A percentile compares a stretch with the other conserved stretches of the same genome.
These are phyloP conservation scores for Clostera curtula DNA, from an alignment of 2,888 invertebrate genomes.

Conservation along the genomic window DNA sequence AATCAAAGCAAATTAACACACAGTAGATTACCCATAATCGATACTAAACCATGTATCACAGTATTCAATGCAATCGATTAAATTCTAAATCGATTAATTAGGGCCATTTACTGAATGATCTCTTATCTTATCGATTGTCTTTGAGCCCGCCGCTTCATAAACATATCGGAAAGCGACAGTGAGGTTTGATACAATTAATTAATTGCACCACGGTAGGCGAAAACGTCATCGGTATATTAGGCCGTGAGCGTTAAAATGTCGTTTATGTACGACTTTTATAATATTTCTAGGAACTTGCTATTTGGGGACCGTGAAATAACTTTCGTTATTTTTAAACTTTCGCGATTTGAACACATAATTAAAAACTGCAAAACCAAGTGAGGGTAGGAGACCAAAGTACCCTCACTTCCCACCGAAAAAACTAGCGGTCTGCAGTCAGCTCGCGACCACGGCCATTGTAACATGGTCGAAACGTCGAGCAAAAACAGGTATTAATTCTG, in stretches of 20 bases:
- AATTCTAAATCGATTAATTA: slow-evolving; percentile 23
- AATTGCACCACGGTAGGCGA: slow-evolving; percentile 27
- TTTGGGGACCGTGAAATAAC: too few relatives aligned
- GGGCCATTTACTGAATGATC: slow-evolving; percentile 16
- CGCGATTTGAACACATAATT: too few relatives aligned
- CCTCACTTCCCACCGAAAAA: too few relatives aligned
- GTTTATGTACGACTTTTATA: slow-evolving; percentile 6
- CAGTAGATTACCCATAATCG: slow-evolving; percentile 15
- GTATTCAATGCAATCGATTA: slow-evolving; percentile 20
- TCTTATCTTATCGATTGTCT: slow-evolving; percentile 24
- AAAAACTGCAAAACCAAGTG: too few relatives aligned
- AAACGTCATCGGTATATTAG: slow-evolving; percentile 23
- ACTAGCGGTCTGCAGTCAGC: too few relatives aligned
- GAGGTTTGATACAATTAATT: slow-evolving; percentile 30
- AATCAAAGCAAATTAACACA: slow-evolving; percentile 19
- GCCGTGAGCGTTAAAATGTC: slow-evolving; percentile 17
- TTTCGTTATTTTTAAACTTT: too few relatives aligned
- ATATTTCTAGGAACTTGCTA: too few relatives aligned
- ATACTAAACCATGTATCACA: slow-evolving; percentile 22
- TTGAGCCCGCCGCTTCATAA: slow-evolving; percentile 36
- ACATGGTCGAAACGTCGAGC: too few relatives aligned
- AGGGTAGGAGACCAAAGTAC: too few relatives aligned
- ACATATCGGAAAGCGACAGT: slow-evolving; percentile 25
- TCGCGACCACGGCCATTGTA: too few relatives aligned
- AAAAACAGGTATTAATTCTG: too few relatives aligned